Base-by-base conservation (phyloP, 2,113 vertebrate genomes). In the Coreoperca whiteheadi region DNA sequence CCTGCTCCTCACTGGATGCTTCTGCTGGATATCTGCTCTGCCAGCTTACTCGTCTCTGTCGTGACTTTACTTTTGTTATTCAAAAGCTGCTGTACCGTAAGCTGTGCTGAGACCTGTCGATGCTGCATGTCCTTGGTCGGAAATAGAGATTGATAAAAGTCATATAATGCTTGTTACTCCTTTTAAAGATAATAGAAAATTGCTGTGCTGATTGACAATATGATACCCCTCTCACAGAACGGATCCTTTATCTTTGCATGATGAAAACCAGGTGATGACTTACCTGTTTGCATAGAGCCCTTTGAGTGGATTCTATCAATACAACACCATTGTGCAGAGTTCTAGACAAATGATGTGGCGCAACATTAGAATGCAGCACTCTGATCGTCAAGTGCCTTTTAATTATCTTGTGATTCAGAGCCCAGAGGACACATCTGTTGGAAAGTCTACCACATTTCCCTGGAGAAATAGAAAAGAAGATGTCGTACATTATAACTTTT, bases 361-460 rank as follows among this genome's bases (percentile, higher is more conserved):
- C 74, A 76, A 84, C 85, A 91, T 92, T 87, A 89, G 74, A 87
- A 88, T 87, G 66, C 79, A 86, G 74, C 77, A 79, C 78, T 91
- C 84, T 89, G 88, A 91, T 92, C 71, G 66, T 86, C 87, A 86
- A 91, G 87, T 89, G 92, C 84, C 77, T 89, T 94, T 93, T 93
- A 94, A 94, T 94, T 92, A 93, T 93, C 90, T 88, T 70, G 84
- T 82, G 80, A 92, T 94, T 93, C 84, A 83, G 69, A 88, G 77
- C 85, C 82, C 79, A 72, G 82, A 88, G 87, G 89, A 93, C 91
- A 88, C 90, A 92, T 92, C 88, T 92, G 92, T 89, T 89, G 71
- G 84, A 89, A 91, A 92, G 61, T 90, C 77, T 82, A 83, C 57
- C 57, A 81, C 87, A 91, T 93, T 92, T 91, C 83, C 89, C 87